Evolutionary conservation across 2,888 invertebrate species (phyloP).

Genomic region (Dorcus hopei): DNA sequence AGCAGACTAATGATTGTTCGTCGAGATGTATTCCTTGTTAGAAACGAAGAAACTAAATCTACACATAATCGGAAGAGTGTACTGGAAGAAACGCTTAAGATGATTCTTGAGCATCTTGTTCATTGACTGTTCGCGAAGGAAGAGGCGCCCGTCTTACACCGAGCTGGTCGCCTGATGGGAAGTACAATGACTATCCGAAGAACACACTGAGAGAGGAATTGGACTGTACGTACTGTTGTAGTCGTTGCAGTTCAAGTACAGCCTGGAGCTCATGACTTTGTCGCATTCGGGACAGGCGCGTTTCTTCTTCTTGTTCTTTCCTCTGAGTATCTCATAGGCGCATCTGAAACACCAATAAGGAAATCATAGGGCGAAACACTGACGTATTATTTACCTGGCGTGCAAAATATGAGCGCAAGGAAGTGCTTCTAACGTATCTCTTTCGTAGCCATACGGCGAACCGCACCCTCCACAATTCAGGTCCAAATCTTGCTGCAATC

Average conservation of each 20-base stretch:
- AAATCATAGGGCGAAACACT: neutral
- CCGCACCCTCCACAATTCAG: conserved; percentile 81
- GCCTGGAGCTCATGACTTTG: conserved; percentile 62
- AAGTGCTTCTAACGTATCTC: conserved; percentile 72
- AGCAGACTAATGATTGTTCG: too few relatives aligned
- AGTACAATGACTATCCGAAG: conserved; percentile 47
- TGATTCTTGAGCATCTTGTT: conserved; percentile 2
- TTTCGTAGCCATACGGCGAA: conserved; percentile 70
- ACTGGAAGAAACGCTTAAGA: neutral
- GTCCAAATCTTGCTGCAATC: conserved; percentile 66
- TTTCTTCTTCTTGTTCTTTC: conserved; percentile 62
- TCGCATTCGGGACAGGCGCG: conserved; percentile 70
- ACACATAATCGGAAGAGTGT: too few relatives aligned
- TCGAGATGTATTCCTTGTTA: too few relatives aligned
- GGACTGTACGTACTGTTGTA: conserved; percentile 51
- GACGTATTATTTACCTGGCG: conserved; percentile 58
- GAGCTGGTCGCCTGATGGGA: conserved; percentile 57
- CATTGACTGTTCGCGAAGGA: conserved; percentile 1
- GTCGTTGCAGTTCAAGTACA: conserved; percentile 55
- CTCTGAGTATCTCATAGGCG: conserved; percentile 64
- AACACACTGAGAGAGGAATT: conserved; percentile 45
- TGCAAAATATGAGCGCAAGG: conserved; percentile 87
- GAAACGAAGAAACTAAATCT: too few relatives aligned
- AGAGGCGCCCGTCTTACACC: conserved; percentile 40
- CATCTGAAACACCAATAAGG: conserved; percentile 50